phyloP scores from a whole-genome alignment of 2,888 invertebrate genomes.

The Tinea trinotella region DNA sequence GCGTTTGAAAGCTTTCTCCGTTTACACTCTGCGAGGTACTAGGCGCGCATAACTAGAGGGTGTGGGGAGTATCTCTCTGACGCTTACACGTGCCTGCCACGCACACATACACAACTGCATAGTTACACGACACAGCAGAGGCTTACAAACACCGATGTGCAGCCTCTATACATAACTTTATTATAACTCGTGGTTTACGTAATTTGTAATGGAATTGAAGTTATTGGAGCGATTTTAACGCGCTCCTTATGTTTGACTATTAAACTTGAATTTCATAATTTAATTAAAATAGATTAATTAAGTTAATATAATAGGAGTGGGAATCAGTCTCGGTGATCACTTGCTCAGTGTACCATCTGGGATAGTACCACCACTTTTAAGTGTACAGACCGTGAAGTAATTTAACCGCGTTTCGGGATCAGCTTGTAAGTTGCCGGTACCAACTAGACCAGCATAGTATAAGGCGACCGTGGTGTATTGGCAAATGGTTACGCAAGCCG shows the following conservation, averaged over 20 bases:
- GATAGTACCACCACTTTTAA: no score
- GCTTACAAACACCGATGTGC: conserved; percentile 8
- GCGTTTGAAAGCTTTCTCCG: no score
- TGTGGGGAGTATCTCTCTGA: conserved; percentile 36
- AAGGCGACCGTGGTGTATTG: no score
- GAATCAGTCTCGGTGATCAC: no score
- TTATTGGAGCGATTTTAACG: conserved; percentile 7
- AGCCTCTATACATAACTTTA: background rate
- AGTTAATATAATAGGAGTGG: no score
- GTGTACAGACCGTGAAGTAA: no score
- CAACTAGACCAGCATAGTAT: no score
- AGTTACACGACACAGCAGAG: conserved; percentile 20
- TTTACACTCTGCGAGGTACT: conserved; percentile 37
- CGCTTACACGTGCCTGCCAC: conserved; percentile 47
- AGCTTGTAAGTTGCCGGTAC: no score
- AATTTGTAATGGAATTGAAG: conserved; percentile 58
- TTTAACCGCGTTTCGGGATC: no score
- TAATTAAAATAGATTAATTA: no score
- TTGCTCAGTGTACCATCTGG: no score
- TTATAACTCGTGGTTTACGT: conserved; percentile 53
- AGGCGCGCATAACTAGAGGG: conserved; percentile 40
- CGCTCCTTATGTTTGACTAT: background rate
- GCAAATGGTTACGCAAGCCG: no score
- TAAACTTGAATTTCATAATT: background rate
- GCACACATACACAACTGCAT: conserved; percentile 35